Base-by-base conservation (phyloP, 2,888 invertebrate species). In the Tipula unca region DNA sequence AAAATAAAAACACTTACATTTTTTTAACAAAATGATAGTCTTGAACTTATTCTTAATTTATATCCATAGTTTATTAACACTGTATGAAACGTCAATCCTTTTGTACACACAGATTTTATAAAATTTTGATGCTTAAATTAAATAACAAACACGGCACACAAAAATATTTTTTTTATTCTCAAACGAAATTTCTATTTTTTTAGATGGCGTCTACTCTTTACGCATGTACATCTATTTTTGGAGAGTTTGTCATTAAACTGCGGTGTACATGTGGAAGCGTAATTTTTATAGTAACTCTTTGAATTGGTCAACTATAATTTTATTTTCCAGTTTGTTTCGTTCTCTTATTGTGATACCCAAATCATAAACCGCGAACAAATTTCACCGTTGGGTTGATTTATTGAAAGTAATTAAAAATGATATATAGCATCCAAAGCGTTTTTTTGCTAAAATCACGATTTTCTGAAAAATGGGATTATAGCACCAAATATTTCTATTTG, bases 121-220 rank as follows among this genome's bases (percentile, higher is more conserved):
- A 32, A 48, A 48, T 8, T 48, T 48, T 48, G 1, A n/a, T 83
- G 17, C 35, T 83, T 32, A 6, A 6, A 17, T 83, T 32, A 32
- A 83, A 83, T 17, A 17, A 83, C 6, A 83, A n/a, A 83, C 35
- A 8, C 83, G 29, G 10, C 35, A 35, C 32, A 32, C n/a, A 83
- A 29, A 29, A 83, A 17, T 54, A 17, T 17, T 69, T 48, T 39
- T 20, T n/a, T 17, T 8, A 83, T 83, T 83, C 35, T 32, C 87
- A 88, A 88, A 85, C 87, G 86, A 86, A 87, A 87, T 87, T 87
- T 87, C 87, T 85, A 87, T 87, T 87, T 69, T 69, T 69, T 87
- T 88, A 87, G 88, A 88, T 88, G 88, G 88, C 88, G 88, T 88
- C 88, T 54, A 29, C 85, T 88, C 86, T 87, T 86, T 88, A 88